Percentiles rank a stretch among this genome's conserved stretches.
Evolutionary conservation across 2,113 vertebrate species (phyloP).

Genomic region (Tachysurus fulvidraco): DNA sequence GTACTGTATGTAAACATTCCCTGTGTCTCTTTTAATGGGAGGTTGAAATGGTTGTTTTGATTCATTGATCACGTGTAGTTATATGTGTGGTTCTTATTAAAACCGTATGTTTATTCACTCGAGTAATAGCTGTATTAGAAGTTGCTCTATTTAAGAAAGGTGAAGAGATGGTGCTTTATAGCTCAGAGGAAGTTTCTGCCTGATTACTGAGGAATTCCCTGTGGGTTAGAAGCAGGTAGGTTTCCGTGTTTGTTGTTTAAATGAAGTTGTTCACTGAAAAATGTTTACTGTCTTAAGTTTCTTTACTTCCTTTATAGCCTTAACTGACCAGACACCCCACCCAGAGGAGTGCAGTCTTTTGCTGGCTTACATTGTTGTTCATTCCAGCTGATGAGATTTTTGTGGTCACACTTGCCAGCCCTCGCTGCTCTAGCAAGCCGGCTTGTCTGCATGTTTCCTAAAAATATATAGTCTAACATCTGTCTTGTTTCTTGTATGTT

Average conservation of each 20-base stretch:
- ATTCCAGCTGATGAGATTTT: constrained; percentile 32
- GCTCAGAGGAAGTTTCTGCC: not conserved
- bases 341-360: not conserved
- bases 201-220: not conserved
- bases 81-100: too few relatives aligned
- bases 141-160: not conserved
- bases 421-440: not conserved
- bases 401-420: constrained; percentile 3
- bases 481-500: not conserved
- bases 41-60: not conserved
- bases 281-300: not conserved
- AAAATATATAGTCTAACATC: constrained; percentile 16
- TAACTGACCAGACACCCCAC: not conserved
- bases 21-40: not conserved
- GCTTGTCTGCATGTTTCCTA: constrained; percentile 2
- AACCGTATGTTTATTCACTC: not conserved
- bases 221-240: not conserved
- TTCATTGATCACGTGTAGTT: not conserved
- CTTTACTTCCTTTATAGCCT: not conserved
- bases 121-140: not conserved
- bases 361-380: constrained; percentile 20
- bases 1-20: not conserved
- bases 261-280: not conserved
- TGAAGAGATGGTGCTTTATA: not conserved
- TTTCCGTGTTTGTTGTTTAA: not conserved